Base-by-base conservation (phyloP, 2,888 invertebrate genomes). In the Apodemia hepburni region DNA sequence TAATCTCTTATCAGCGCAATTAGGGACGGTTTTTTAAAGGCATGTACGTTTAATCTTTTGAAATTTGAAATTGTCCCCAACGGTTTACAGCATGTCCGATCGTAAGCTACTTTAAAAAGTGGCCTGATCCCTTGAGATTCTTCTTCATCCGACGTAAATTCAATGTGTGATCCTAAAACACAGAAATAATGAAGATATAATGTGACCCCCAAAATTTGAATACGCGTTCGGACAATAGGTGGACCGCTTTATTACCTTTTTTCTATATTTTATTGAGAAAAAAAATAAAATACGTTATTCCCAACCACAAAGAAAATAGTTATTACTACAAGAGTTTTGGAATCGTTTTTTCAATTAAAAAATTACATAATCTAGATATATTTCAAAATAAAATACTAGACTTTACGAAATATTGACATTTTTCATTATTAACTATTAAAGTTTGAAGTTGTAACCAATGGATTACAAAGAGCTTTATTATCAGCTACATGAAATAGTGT, bases 401-500 rank as follows among this genome's bases (percentile, higher is more conserved):
- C 22, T 22, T 2, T 22, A 22, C 22, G 22, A 22, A 22, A 22
- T 2, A 22, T 22, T 22, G 22, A 22, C 22, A 22, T 22, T 22
- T 22, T 22, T 22, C 1, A 22, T 1, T 2, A 29, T 29, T 6
- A 29, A 29, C 4, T 84, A 65, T 72, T 77, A 76, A 88, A 86
- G 79, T 88, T 81, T 62, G 76, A 67, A 62, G 90, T 69, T 0
- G 89, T 87, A 47, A 89, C 89, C 69, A 90, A 75, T 42, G 90
- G 89, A 73, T 73, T 87, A 83, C 89, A 90, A 9, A 88, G 75
- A 66, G 76, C 87, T 68, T 86, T 78, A 78, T 90, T 90, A 74
- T 91, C 90, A 62, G 79, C 80, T 66, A 90, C 90, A 84, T 90
- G 89, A 73, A 91, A 91, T 66, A 90, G 76, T 64, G 90, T 89